Base-by-base conservation (phyloP, 1,140 invertebrate species). In the Drosophila kanapiae region DNA sequence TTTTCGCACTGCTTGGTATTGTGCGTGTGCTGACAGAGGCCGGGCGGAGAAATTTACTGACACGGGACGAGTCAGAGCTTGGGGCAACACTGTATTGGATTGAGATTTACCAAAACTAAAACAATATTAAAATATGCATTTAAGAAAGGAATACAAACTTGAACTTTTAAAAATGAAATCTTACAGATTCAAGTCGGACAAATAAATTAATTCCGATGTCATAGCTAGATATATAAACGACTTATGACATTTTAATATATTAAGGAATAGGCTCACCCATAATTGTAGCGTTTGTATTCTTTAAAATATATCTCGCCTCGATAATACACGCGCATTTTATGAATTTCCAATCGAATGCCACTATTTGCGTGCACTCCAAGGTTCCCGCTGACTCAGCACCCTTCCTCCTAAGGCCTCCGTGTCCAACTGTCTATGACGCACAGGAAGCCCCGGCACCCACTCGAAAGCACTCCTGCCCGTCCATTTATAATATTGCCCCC, bases 401-500 rank as follows among this genome's bases (percentile, higher is more conserved):
- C n/a, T n/a, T 37, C 18, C 31, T n/a, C 18, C 29, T 23, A 48
- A 33, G 43, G 35, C 33, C 13, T 42, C 18, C 59, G 23, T 47
- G 38, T 31, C 18, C 29, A 14, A 29, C 31, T 37, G n/a, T 37
- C 43, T 59, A 40, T 72, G 70, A 72, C 70, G 70, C 70, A 72
- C 70, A 72, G 70, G 70, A 74, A 72, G 68, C 70, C 63, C 69
- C 54, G 29, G n/a, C 69, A 59, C 67, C 18, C 67, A 59, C 51
- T 42, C 37, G 29, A 64, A 37, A 47, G 18, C 48, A 69, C 38
- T 45, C 31, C n/a, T 68, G 27, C n/a, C 35, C 67, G 53, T 29
- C 53, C 74, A 69, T 77, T 68, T 53, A 43, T 48, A 69, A 49
- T 69, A 78, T 69, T 69, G 75, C 75, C 75, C 74, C 62, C 75